Evolutionary conservation across 1,140 invertebrate genomes (phyloP), one percentile per base, ranked within the genome.

Genomic region (Zophobas atratus): DNA sequence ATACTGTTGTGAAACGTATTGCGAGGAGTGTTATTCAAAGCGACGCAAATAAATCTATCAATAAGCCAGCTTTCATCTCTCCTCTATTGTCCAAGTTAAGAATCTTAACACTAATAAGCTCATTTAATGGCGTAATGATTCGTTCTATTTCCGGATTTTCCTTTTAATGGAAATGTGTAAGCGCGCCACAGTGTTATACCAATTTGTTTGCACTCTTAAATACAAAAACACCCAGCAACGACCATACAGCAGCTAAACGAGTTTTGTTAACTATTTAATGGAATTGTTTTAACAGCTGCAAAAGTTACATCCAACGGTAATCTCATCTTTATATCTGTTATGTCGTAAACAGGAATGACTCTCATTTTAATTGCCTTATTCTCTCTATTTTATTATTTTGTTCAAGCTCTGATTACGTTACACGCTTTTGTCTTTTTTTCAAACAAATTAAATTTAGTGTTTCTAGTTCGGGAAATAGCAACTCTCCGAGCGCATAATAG

Each of bases 321-420:
- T 67, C 39, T 67, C 60, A 67, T 67, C 60, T 67, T 67, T 67
- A 43, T 67, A 67, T 67, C 60, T 43, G 38, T 67, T 67, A 67
- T 67, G 60, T 43, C 60, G 41, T 67, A 67, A 67, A 43, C 60
- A 67, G 38, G 43, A 67, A 67, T 67, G 38, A 67, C 38, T 67
- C 39, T 67, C 60, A 43, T 67, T 67, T 43, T 67, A 67, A 67
- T 67, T 67, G 60, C 60, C 60, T 67, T 67, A 43, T 67, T 67
- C 60, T 60, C 38, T 39, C n/a, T 43, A 67, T 67, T 67, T 67
- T 43, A 43, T 67, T 33, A 39, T 67, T 67, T 67, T 67, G 60
- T 67, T 67, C 60, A 67, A 67, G 60, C 39, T 67, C 60, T 67
- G 60, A 67, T 67, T 67, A 36, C 60, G 39, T 67, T 43, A 20